Evolutionary conservation across 2,888 invertebrate species (phyloP).

Genomic region (Andrena camellia): DNA sequence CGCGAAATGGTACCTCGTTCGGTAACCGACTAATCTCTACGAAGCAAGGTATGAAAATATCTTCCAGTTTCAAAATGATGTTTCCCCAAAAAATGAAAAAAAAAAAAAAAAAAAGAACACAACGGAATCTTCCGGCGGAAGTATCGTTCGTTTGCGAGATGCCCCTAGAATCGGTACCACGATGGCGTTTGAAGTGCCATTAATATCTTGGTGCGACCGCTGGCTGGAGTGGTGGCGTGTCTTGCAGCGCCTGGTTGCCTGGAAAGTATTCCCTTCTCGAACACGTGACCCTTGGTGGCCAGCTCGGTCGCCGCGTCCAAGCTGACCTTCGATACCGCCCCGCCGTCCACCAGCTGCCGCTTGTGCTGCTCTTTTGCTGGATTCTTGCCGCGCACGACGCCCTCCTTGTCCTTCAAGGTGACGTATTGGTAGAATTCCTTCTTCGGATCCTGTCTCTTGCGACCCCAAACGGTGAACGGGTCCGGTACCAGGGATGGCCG

Average conservation of each 20-base stretch:
- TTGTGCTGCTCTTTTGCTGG: constrained; percentile 81
- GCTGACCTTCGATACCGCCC: constrained; percentile 81
- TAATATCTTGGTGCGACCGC: constrained; percentile 82
- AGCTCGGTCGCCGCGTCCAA: constrained; percentile 82
- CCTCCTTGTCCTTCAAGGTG: constrained; percentile 81
- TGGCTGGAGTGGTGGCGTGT: constrained; percentile 79
- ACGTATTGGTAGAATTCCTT: constrained; percentile 83
- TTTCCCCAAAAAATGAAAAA: background rate
- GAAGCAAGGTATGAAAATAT: constrained; percentile 37
- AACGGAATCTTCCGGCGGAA: constrained; percentile 5
- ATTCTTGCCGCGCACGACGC: constrained; percentile 80
- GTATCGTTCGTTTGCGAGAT: background rate
- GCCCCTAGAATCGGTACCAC: constrained; percentile 82
- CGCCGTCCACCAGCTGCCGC: constrained; percentile 81
- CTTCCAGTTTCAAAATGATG: background rate
- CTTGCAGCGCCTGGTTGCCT: constrained; percentile 77
- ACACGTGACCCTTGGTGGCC: constrained; percentile 82
- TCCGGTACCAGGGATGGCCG: constrained; percentile 94
- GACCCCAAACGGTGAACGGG: constrained; percentile 94
- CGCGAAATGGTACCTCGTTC: background rate
- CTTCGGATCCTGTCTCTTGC: constrained; percentile 85
- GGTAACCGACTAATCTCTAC: background rate
- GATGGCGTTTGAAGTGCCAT: constrained; percentile 83
- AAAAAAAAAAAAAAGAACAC: too few species aligned
- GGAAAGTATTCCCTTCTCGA: constrained; percentile 81